Percentiles rank a stretch among this genome's conserved stretches.
Conservation (phyloP, 1,140 invertebrate species). For the Leguminivora glycinivorella region DNA sequence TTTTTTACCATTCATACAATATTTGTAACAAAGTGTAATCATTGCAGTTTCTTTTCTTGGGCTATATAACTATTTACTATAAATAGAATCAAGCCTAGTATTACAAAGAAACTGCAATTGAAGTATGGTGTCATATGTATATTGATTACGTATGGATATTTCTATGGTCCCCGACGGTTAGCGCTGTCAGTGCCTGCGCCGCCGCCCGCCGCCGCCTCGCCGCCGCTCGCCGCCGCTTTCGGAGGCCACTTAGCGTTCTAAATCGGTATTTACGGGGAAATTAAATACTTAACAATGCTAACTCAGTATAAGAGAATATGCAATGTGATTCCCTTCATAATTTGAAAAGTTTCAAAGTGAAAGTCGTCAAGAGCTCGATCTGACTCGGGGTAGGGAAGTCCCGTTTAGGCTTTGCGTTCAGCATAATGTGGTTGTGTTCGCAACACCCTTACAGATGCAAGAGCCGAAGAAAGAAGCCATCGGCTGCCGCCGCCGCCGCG, state of each 20-base stretch:
- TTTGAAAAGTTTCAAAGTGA: conserved; percentile 41
- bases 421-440: conserved; percentile 78
- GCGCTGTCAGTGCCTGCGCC: conserved; percentile 60
- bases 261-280: conserved; percentile 79
- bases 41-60: conserved; percentile 72
- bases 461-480: conserved; percentile 61
- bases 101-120: conserved; percentile 74
- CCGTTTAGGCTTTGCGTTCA: conserved; percentile 71
- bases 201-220: conserved; percentile 63
- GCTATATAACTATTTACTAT: neutral
- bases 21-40: conserved; percentile 68
- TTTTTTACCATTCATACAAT: conserved; percentile 41
- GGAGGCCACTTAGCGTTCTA: conserved; percentile 72
- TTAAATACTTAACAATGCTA: conserved; percentile 72
- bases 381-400: conserved; percentile 74
- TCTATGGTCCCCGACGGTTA: conserved; percentile 78
- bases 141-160: conserved; percentile 80
- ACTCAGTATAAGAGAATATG: conserved; percentile 51
- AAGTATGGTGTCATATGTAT: conserved; percentile 72
- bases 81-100: conserved; percentile 29
- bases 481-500: conserved; percentile 31
- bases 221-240: conserved; percentile 62
- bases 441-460: conserved; percentile 77
- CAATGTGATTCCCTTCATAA: conserved; percentile 43
- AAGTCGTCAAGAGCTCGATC: conserved; percentile 64